A percentile compares a stretch with the other conserved stretches of the same genome.
phyloP scores from a whole-genome alignment of 2,888 invertebrate genomes.

The Galeopsomyia nigrocyanea region DNA sequence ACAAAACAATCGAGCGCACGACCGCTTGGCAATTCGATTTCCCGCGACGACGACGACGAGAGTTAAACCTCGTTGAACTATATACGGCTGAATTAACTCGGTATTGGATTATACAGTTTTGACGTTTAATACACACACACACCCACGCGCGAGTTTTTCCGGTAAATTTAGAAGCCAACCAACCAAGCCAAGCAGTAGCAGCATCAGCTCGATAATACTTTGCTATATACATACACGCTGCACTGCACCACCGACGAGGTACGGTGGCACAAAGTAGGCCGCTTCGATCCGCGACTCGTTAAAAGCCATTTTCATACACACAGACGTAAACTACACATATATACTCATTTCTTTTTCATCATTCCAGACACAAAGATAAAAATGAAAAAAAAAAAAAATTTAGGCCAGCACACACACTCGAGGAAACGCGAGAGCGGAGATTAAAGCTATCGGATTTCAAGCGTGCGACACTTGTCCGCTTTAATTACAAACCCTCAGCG shows the following conservation, averaged over 20 bases:
- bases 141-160: conserved; percentile 2
- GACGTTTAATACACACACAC: neutral
- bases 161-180: conserved; percentile 36
- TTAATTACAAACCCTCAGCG: too few species aligned
- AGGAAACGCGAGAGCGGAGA: too few species aligned
- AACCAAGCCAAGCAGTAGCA: too few species aligned
- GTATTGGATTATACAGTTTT: too few species aligned
- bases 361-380: too few species aligned
- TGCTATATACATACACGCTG: too few species aligned
- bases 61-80: conserved; percentile 20
- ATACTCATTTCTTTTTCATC: too few species aligned
- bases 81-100: too few species aligned
- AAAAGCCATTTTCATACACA: neutral
- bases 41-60: neutral
- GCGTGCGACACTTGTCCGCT: neutral
- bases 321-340: too few species aligned
- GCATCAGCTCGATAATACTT: conserved; percentile 11
- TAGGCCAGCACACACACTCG: too few species aligned
- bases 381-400: too few species aligned
- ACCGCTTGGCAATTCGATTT: neutral
- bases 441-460: conserved; percentile 39
- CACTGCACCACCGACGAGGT: too few species aligned
- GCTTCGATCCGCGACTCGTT: conserved; percentile 36
- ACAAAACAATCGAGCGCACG: conserved; percentile 18
- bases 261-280: conserved; percentile 17